Conservation (phyloP, 2,113 vertebrate species). For the Hemiprocne comata region DNA sequence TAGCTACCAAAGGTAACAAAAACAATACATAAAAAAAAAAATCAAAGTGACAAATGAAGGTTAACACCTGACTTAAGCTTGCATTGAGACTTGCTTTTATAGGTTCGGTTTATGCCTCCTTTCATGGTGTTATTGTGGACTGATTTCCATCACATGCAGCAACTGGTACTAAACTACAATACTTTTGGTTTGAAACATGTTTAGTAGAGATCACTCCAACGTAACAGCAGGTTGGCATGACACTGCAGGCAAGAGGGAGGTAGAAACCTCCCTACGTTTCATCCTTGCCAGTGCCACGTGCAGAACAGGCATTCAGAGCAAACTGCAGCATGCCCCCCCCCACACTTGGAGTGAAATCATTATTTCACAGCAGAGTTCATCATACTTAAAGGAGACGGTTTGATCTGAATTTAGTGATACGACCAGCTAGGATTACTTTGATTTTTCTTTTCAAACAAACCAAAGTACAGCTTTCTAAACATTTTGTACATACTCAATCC, state of each 20-base stretch:
- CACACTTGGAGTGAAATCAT: neutral
- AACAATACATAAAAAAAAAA: conserved; percentile 42
- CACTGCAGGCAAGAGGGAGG: neutral
- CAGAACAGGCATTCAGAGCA: neutral
- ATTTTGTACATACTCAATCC: conserved; percentile 29
- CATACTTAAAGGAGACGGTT: neutral
- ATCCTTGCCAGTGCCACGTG: neutral
- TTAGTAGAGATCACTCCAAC: conserved; percentile 17
- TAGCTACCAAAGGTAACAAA: conserved; percentile 46
- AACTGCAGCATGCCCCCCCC: neutral
- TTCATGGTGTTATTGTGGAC: conserved; percentile 6
- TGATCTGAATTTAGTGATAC: neutral
- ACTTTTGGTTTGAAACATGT: conserved; percentile 39
- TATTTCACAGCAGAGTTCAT: conserved; percentile 53
- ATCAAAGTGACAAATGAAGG: conserved; percentile 47
- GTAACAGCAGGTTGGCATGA: neutral
- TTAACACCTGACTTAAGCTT: conserved; percentile 67
- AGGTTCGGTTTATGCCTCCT: conserved; percentile 45
- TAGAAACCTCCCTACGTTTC: neutral
- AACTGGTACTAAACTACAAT: conserved; percentile 46
- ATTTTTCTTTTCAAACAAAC: conserved; percentile 29
- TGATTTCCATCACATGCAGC: conserved; percentile 34
- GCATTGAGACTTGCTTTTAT: conserved; percentile 61
- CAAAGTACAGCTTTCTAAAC: conserved; percentile 21
- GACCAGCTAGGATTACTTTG: conserved; percentile 6